These are phyloP conservation scores for Nephrocerus scutellatus DNA, from an alignment of 2,888 invertebrate species.

Conservation along the genomic window DNA sequence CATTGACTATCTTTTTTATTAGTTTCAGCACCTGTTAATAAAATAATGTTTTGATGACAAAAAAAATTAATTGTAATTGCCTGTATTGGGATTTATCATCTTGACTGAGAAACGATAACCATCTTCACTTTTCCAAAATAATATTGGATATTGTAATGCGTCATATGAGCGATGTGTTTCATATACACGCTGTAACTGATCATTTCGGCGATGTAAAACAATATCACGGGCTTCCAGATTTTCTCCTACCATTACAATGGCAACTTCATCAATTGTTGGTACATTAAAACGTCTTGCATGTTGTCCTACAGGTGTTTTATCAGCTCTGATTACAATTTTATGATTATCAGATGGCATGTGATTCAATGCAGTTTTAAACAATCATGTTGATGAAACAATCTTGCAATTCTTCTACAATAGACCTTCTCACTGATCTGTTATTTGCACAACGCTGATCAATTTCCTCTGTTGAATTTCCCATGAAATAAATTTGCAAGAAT, in stretches of 20 bases:
- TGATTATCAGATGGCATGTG: constrained; percentile 24
- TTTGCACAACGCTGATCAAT: constrained; percentile 17
- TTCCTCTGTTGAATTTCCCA: constrained; percentile 23
- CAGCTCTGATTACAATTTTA: constrained; percentile 28
- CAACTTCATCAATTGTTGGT: constrained; percentile 27
- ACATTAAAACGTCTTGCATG: constrained; percentile 29
- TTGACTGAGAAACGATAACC: constrained; percentile 2
- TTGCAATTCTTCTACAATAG: constrained; percentile 17
- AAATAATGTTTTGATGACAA: too few relatives aligned
- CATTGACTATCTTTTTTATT: too few relatives aligned
- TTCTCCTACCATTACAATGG: constrained; percentile 28
- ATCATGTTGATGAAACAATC: constrained; percentile 2
- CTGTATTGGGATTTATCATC: background rate
- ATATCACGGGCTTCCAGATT: constrained; percentile 27
- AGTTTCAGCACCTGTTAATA: too few relatives aligned
- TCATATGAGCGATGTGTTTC: constrained; percentile 14
- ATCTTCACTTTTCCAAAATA: constrained; percentile 8
- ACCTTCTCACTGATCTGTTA: constrained; percentile 7
- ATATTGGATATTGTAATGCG: constrained; percentile 8
- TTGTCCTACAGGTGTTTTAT: constrained; percentile 27
- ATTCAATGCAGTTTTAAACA: constrained; percentile 27
- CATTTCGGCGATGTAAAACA: constrained; percentile 24
- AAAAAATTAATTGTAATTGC: too few relatives aligned
- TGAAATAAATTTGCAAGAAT: constrained; percentile 19
- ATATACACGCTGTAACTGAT: constrained; percentile 1